Percentiles rank a stretch among this genome's conserved stretches.
Evolutionary conservation across 2,797 vertebrate genomes (phyloP).

Genomic region (Melanotaenia nigrans): DNA sequence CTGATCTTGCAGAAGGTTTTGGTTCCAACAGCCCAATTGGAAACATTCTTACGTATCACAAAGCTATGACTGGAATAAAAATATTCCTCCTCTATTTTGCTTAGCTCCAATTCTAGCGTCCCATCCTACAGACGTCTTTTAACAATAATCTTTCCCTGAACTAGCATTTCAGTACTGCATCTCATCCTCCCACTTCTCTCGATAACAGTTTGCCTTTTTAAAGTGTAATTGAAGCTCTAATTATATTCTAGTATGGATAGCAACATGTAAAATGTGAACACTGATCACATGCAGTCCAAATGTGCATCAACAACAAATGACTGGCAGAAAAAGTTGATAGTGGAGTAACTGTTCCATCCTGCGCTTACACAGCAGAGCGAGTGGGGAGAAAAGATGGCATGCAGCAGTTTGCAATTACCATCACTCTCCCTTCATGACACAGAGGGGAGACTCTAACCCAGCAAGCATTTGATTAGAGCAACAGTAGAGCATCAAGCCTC

Average conservation of each 20-base stretch:
- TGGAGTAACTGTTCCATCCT: slow-evolving; percentile 29
- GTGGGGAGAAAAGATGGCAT: slow-evolving; percentile 58
- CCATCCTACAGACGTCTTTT: slow-evolving; percentile 66
- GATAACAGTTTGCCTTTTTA: slow-evolving; percentile 3
- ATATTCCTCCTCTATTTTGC: slow-evolving; percentile 68
- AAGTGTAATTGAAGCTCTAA: slow-evolving; percentile 11
- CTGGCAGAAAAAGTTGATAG: slow-evolving; percentile 1
- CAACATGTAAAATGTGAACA: not conserved
- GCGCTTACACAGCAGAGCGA: slow-evolving; percentile 38
- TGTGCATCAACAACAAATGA: not conserved
- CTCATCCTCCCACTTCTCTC: slow-evolving; percentile 36
- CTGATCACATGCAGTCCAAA: slow-evolving; percentile 1
- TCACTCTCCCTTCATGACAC: slow-evolving; percentile 71
- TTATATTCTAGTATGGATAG: slow-evolving; percentile 5
- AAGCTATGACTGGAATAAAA: slow-evolving; percentile 77
- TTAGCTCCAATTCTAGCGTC: slow-evolving; percentile 63
- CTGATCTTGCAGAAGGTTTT: slow-evolving; percentile 25
- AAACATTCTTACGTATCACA: slow-evolving; percentile 77
- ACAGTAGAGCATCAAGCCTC: slow-evolving; percentile 51
- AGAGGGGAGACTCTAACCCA: slow-evolving; percentile 67
- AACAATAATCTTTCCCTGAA: slow-evolving; percentile 77
- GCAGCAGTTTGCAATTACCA: slow-evolving; percentile 75
- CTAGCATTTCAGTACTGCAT: slow-evolving; percentile 68
- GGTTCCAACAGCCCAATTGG: slow-evolving; percentile 62
- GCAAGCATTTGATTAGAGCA: slow-evolving; percentile 75